phyloP scores from a whole-genome alignment of 2,888 invertebrate genomes.

The Chirona hameri region DNA sequence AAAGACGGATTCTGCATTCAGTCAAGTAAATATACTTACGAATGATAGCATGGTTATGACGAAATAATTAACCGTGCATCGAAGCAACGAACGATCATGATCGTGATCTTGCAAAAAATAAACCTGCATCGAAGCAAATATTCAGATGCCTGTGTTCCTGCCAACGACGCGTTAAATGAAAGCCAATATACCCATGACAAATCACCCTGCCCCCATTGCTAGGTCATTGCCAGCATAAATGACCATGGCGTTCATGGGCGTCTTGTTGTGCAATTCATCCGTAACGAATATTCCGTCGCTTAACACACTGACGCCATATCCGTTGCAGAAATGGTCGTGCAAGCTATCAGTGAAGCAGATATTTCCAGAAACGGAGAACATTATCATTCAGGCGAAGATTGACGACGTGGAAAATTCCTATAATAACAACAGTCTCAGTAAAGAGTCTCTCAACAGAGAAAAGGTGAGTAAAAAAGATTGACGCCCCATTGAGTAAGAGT shows the following conservation, averaged over 20 bases:
- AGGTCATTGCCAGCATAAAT: too few species aligned
- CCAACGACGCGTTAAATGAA: too few species aligned
- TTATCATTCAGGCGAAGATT: slow-evolving; percentile 6
- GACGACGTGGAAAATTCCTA: background rate
- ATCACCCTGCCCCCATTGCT: too few species aligned
- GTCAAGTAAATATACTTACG: too few species aligned
- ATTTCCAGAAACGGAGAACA: background rate
- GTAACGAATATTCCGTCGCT: background rate
- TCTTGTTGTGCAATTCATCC: background rate
- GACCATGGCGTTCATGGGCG: background rate
- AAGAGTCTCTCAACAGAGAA: background rate
- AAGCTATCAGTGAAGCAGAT: background rate
- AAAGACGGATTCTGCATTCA: too few species aligned
- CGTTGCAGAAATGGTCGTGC: background rate
- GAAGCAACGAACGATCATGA: too few species aligned
- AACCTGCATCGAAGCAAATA: too few species aligned
- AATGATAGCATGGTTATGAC: too few species aligned
- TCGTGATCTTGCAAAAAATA: too few species aligned
- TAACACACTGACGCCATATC: background rate
- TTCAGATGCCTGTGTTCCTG: too few species aligned
- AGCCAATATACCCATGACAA: too few species aligned
- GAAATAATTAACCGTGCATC: too few species aligned
- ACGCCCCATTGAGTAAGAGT: background rate
- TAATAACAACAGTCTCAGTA: slow-evolving; percentile 1
- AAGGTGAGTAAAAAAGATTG: background rate